A percentile compares a stretch with the other conserved stretches of the same genome.
phyloP scores from a whole-genome alignment of 2,888 invertebrate species.

The Teinopalpus imperialis region DNA sequence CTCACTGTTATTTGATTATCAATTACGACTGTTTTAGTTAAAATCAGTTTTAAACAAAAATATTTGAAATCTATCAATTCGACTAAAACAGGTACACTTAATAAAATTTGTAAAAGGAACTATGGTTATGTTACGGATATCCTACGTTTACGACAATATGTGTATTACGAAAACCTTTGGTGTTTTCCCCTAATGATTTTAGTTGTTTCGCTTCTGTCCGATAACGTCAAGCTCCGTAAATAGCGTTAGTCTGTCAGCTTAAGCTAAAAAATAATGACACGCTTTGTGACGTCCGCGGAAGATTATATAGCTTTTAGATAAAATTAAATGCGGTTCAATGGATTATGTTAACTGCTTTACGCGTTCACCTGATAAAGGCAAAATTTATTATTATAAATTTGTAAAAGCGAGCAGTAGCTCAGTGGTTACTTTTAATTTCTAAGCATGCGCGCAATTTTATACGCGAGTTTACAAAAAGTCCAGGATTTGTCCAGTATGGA shows the following conservation, averaged over 20 bases:
- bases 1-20: too few species aligned
- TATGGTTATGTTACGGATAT: too few species aligned
- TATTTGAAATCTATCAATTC: too few species aligned
- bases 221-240: constrained; percentile 72
- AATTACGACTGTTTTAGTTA: too few species aligned
- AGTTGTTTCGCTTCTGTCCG: constrained; percentile 51
- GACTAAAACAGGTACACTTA: too few species aligned
- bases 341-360: constrained; percentile 22
- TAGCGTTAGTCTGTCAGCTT: constrained; percentile 64
- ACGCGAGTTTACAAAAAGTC: too few species aligned
- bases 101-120: too few species aligned
- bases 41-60: too few species aligned
- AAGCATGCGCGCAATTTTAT: too few species aligned
- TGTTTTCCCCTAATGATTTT: constrained; percentile 63
- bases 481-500: too few species aligned
- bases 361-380: constrained; percentile 12
- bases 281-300: constrained; percentile 57
- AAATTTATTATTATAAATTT: constrained; percentile 20
- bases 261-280: constrained; percentile 51
- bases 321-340: constrained; percentile 33
- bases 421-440: too few species aligned
- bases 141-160: background rate
- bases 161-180: constrained; percentile 35
- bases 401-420: too few species aligned
- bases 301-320: constrained; percentile 64